Percentiles rank a stretch among this genome's conserved stretches.
Evolutionary conservation across 2,888 invertebrate species (phyloP).

Genomic region (Lithophane ornitopus): DNA sequence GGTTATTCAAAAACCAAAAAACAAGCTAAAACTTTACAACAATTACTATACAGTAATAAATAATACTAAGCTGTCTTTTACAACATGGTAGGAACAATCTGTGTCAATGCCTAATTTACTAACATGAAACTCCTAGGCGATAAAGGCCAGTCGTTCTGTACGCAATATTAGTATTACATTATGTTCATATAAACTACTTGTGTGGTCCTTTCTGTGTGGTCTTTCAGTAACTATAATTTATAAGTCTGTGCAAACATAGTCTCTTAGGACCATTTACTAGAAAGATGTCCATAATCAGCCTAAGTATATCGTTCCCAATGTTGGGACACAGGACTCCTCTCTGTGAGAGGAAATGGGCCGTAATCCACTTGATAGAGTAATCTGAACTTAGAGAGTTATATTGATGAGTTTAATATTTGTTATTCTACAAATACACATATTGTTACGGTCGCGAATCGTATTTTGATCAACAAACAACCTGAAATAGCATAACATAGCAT

Average conservation of each 20-base stretch:
- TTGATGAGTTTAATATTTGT: too few species aligned
- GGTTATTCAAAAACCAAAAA: neutral
- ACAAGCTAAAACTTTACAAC: neutral
- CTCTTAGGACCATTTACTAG: neutral
- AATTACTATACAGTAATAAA: constrained; percentile 6
- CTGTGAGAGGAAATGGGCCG: too few species aligned
- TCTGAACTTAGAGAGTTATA: too few species aligned
- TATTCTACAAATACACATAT: too few species aligned
- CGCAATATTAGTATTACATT: constrained; percentile 34
- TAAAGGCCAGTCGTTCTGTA: constrained; percentile 14
- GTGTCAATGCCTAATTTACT: constrained; percentile 44
- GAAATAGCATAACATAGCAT: too few species aligned
- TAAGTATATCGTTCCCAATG: neutral
- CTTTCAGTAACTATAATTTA: neutral
- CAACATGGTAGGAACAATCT: constrained; percentile 13
- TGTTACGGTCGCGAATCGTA: too few species aligned
- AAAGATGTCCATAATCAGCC: neutral
- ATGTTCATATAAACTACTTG: constrained; percentile 14
- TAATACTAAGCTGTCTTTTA: neutral
- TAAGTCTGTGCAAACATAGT: neutral
- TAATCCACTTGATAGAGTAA: too few species aligned
- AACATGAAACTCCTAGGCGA: constrained; percentile 21
- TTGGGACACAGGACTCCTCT: neutral
- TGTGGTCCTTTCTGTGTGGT: constrained; percentile 54
- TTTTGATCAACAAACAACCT: too few species aligned